Base-by-base conservation (phyloP, 2,888 invertebrate species). In the Cataglyphis altisquamis region DNA sequence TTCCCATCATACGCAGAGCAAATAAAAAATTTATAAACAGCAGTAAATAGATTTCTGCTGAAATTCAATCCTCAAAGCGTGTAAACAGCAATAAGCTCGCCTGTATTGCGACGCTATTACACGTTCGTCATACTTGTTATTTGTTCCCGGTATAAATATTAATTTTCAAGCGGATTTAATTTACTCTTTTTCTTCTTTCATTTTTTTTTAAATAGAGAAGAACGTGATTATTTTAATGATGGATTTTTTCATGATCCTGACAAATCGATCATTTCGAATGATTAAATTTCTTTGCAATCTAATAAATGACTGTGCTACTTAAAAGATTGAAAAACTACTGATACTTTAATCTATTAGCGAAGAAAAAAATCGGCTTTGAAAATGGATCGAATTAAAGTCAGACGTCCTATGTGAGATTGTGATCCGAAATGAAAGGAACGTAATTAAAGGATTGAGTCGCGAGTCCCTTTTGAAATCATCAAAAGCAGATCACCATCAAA, bases 381-480 rank as follows among this genome's bases (percentile, higher is more conserved):
- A 62, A 48, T 75, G 6, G 21, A 74, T 45, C 18, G 45, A 74
- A 32, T 74, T 64, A 64, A 74, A n/a, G 45, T 62, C 15, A 25
- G n/a, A 15, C 63, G 18, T 18, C 12, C 25, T 52, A 12, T 36
- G 10, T 25, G n/a, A 45, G n/a, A 21, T 48, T 6, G 36, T 21
- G 12, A 52, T n/a, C n/a, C 48, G 39, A 29, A 39, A 1, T 39
- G 39, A 75, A 70, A 55, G 39, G 10, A 77, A 41, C 25, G 55
- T n/a, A 67, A 77, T 77, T 67, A 77, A 77, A 39, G 48, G 21
- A 66, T 67, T 32, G 55, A 55, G 39, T 36, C 21, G 48, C 48
- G 48, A 52, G 25, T 18, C n/a, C 29, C 55, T 25, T 18, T 18
- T 39, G 55, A 55, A 67, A 39, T n/a, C 52, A 52, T 55, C 25